These are phyloP conservation scores for Andrena trimmerana DNA, from an alignment of 2,888 invertebrate species.

Conservation along the genomic window DNA sequence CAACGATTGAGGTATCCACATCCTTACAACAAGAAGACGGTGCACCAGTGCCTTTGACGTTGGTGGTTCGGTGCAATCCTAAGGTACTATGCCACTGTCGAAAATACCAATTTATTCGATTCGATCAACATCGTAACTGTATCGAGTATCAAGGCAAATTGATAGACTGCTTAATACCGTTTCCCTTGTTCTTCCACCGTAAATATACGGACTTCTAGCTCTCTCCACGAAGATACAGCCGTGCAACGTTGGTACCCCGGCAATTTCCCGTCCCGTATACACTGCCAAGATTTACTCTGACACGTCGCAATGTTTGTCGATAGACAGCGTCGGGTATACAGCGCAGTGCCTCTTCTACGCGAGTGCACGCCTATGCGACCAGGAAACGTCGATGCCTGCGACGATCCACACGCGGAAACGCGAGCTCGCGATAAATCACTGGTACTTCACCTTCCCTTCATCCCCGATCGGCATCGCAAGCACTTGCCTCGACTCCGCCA, in stretches of 20 bases:
- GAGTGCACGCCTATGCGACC: constrained; percentile 47
- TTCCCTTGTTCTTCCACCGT: constrained; percentile 44
- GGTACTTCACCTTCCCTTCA: constrained; percentile 29
- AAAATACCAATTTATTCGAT: not conserved
- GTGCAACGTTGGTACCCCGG: constrained; percentile 49
- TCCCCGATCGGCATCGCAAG: constrained; percentile 13
- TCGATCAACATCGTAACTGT: constrained; percentile 16
- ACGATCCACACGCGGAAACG: constrained; percentile 44
- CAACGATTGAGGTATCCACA: not conserved
- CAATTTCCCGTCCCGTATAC: constrained; percentile 70
- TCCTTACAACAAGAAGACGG: not conserved
- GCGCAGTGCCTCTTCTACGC: constrained; percentile 47
- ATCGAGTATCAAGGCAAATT: constrained; percentile 43
- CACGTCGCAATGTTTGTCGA: constrained; percentile 76
- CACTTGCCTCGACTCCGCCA: not conserved
- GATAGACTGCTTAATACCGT: constrained; percentile 44
- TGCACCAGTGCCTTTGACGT: not conserved
- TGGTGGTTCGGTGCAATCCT: too few species aligned
- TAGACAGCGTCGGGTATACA: constrained; percentile 63
- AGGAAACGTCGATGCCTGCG: constrained; percentile 58
- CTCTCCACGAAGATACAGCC: constrained; percentile 24
- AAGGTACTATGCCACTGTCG: not conserved
- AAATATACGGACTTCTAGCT: constrained; percentile 59
- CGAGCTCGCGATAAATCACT: constrained; percentile 58
- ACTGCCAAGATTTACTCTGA: constrained; percentile 76